Conservation (phyloP, 2,888 invertebrate genomes). For the Vanessa cardui region DNA sequence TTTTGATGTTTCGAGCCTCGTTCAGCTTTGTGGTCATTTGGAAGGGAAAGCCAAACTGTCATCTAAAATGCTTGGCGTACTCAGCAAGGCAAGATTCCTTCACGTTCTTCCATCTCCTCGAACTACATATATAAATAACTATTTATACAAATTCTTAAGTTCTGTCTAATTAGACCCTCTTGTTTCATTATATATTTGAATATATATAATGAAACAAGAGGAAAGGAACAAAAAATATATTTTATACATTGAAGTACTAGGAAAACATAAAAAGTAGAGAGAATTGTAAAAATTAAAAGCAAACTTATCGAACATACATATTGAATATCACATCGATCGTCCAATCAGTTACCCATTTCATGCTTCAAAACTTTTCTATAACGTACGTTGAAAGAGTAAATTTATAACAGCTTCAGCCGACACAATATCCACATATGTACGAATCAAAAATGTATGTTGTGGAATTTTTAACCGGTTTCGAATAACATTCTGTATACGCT, state of each 20-base stretch:
- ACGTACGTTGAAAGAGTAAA: slow-evolving; percentile 25
- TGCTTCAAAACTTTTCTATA: slow-evolving; percentile 37
- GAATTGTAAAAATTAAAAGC: slow-evolving; percentile 27
- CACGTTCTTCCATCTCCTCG: no score
- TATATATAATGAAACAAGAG: no score
- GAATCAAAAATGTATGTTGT: slow-evolving; percentile 10
- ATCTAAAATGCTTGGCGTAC: no score
- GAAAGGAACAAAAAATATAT: no score
- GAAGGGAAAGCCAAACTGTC: no score
- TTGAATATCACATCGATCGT: slow-evolving; percentile 36
- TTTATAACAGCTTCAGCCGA: slow-evolving; percentile 8
- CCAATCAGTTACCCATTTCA: slow-evolving; percentile 42
- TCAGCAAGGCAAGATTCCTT: no score
- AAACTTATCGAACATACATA: slow-evolving; percentile 23
- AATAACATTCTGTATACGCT: background rate
- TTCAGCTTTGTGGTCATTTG: no score
- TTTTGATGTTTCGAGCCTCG: no score
- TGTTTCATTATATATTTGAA: no score
- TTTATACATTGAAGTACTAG: background rate
- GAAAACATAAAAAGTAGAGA: background rate
- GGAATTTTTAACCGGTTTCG: slow-evolving; percentile 7
- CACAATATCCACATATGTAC: slow-evolving; percentile 5
- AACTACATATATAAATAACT: no score
- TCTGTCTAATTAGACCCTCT: no score
- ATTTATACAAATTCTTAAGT: no score